A percentile compares a stretch with the other conserved stretches of the same genome.
These are phyloP conservation scores for Glyphotaelius pellucidus DNA, from an alignment of 2,888 invertebrate genomes.

Conservation along the genomic window DNA sequence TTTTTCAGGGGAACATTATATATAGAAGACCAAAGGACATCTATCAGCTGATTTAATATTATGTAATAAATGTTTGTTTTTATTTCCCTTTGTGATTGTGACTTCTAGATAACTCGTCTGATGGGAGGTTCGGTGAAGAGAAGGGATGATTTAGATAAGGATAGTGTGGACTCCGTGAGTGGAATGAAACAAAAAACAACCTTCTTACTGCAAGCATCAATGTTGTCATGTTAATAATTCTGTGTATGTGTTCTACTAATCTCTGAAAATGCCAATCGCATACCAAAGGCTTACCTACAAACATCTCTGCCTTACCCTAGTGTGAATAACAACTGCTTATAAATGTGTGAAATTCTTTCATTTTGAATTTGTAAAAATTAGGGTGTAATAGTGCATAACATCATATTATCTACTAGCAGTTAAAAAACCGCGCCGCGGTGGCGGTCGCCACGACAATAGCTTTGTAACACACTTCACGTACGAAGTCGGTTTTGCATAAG, in stretches of 20 bases:
- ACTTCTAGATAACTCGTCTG: constrained; percentile 83
- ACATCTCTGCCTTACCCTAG: neutral
- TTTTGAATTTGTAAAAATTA: neutral
- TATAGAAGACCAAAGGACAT: neutral
- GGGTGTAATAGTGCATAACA: neutral
- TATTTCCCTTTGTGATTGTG: constrained; percentile 6
- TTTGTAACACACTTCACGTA: too few species aligned
- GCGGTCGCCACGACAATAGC: too few species aligned
- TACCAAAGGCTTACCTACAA: constrained; percentile 4
- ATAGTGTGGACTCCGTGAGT: constrained; percentile 84
- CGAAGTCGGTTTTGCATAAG: too few species aligned
- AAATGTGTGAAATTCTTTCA: neutral
- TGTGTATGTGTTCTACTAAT: constrained; percentile 41
- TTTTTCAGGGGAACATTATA: neutral
- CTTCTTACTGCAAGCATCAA: constrained; percentile 65
- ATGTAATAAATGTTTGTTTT: neutral
- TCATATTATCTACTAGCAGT: neutral
- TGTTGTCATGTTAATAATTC: constrained; percentile 31
- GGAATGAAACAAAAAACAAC: constrained; percentile 39
- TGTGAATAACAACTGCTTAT: neutral
- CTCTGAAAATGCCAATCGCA: neutral
- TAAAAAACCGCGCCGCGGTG: too few species aligned
- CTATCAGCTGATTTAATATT: neutral
- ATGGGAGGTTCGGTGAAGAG: constrained; percentile 84
- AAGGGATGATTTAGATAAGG: constrained; percentile 81